Evolutionary conservation across 2,888 invertebrate species (phyloP).

Genomic region (Mythimna lalbum): DNA sequence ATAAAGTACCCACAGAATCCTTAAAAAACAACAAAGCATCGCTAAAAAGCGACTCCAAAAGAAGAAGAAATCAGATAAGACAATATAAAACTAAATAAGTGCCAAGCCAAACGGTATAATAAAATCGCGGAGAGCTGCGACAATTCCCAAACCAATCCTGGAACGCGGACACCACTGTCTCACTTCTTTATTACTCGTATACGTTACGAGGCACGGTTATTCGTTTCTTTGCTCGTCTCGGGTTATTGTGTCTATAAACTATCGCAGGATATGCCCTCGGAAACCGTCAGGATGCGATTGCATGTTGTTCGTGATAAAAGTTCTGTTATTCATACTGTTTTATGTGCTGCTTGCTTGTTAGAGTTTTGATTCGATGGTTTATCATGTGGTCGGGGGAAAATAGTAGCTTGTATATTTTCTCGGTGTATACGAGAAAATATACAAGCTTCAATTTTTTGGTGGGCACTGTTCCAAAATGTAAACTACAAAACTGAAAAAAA

Average conservation of each 20-base stretch:
- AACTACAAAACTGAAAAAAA: no score
- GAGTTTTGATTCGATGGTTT: constrained; percentile 15
- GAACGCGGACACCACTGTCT: constrained; percentile 64
- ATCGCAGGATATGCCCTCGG: constrained; percentile 53
- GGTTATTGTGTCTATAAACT: constrained; percentile 64
- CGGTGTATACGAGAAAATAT: no score
- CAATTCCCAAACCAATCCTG: constrained; percentile 69
- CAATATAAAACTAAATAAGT: constrained; percentile 57
- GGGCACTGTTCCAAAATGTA: constrained; percentile 9
- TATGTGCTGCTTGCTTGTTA: constrained; percentile 4
- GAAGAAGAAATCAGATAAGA: constrained; percentile 40
- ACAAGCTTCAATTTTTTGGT: no score
- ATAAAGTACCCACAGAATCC: background rate
- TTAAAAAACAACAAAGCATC: background rate
- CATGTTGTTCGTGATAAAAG: constrained; percentile 57
- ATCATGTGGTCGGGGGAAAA: constrained; percentile 5
- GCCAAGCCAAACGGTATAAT: constrained; percentile 54
- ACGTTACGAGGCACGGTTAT: constrained; percentile 58
- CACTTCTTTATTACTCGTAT: constrained; percentile 69
- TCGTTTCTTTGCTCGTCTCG: constrained; percentile 53
- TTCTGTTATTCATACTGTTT: constrained; percentile 33
- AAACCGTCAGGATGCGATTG: constrained; percentile 58
- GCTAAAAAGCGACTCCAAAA: constrained; percentile 24
- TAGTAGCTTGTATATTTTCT: background rate
- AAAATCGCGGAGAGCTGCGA: constrained; percentile 66